Percentiles rank a stretch among this genome's conserved stretches.
phyloP scores from a whole-genome alignment of 2,113 vertebrate genomes.

The Isichthys henryi region DNA sequence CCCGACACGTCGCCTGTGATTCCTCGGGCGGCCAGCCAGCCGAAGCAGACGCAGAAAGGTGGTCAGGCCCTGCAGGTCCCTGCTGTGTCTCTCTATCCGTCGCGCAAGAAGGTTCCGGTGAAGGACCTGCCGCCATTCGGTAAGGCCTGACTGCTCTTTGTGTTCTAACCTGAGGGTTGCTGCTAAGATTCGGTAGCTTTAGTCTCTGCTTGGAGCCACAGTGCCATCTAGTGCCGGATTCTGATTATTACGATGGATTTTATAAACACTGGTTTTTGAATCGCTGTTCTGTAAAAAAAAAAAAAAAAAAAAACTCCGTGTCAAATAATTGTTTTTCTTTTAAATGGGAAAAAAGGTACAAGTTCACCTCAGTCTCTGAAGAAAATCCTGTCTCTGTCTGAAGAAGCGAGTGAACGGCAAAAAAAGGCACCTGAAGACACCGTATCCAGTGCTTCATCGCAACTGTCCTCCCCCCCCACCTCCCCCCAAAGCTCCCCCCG shows the following conservation, averaged over 20 bases:
- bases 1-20: constrained; percentile 89
- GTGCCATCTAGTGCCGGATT: constrained; percentile 2
- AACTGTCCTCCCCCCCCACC: constrained; percentile 85
- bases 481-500: constrained; percentile 94
- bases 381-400: constrained; percentile 95
- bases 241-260: neutral
- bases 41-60: constrained; percentile 67
- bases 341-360: constrained; percentile 64
- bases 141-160: constrained; percentile 46
- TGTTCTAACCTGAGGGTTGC: neutral
- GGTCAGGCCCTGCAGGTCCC: constrained; percentile 89
- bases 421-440: constrained; percentile 79
- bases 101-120: constrained; percentile 90
- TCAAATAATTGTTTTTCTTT: neutral
- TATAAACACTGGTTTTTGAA: neutral
- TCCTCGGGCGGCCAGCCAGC: constrained; percentile 76
- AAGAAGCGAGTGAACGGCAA: constrained; percentile 84
- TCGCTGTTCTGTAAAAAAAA: neutral
- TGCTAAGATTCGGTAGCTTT: neutral
- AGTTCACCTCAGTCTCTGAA: constrained; percentile 96
- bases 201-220: neutral
- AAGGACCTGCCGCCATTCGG: constrained; percentile 95
- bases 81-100: constrained; percentile 83
- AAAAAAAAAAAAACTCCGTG: neutral
- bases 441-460: constrained; percentile 79